Evolutionary conservation across 2,797 vertebrate genomes (phyloP), one percentile per base, ranked within the genome.

Genomic region (Cossypha niveicapilla): DNA sequence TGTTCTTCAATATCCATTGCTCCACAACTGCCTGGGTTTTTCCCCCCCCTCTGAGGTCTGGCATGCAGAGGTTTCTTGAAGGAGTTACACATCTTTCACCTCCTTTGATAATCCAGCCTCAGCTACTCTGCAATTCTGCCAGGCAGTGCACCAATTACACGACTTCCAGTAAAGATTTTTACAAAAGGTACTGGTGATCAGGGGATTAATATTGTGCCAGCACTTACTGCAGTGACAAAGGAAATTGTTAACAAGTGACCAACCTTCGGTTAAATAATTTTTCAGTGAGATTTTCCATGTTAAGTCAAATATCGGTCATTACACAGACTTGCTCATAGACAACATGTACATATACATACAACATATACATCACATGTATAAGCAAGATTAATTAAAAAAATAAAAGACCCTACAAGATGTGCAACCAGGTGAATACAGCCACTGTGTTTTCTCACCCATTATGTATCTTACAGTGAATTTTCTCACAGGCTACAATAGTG

Each of bases 401-500:
- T 45, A 47, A n/a, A 68, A 45, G 35, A 41, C 54, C 39, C 56
- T 73, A 73, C 86, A 96, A 96, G 94, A 95, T 92, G 93, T 81
- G 68, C 68, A 79, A 47, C 56, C 95, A 97, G 93, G 94, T 96
- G 94, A 97, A 95, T 51, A 73, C 75, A 85, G 77, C 45, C 4
- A 61, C 70, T 94, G 27, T 95, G 44, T 89, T 94, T 96, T 91
- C 87, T 93, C 90, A 78, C 73, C 91, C 96, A 61, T 92, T 86
- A 37, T 51, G 85, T 61, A 88, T 87, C 60, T 70, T 30, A 41
- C 16, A 53, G 90, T 41, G 68, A 66, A 61, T 91, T 96, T 97
- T 97, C 96, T 97, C 97, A 97, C 96, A 97, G 90, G 92, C 94
- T 70, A 96, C 92, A 96, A 95, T 73, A 85, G 90, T 1, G 24